Evolutionary conservation across 2,888 invertebrate genomes (phyloP), one percentile per base, ranked within the genome.

Genomic region (Subacronicta megacephala): DNA sequence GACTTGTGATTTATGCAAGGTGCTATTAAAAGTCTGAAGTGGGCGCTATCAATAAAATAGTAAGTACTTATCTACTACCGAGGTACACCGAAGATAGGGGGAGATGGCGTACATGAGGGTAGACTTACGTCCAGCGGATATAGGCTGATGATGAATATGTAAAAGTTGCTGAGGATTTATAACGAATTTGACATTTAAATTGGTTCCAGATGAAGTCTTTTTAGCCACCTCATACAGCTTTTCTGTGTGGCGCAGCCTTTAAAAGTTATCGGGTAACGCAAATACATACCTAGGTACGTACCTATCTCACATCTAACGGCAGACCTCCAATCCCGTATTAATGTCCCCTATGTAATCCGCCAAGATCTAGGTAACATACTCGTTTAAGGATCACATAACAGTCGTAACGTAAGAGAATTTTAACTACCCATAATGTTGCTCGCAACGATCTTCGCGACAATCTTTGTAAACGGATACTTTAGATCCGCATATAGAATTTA

Each of bases 331-430:
- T 55, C 44, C 33, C 16, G 37, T 60, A 60, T 52, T 54, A 62
- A 69, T 56, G 58, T 35, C 29, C 35, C 10, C 31, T 33, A 38
- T 33, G 46, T 29, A 64, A 62, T 62, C 65, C 50, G 40, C 38
- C n/a, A 38, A 53, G 43, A 58, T 66, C 65, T 62, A 65, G 41
- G 40, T 18, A 61, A 29, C 41, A 51, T 23, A n/a, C n/a, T n/a
- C n/a, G n/a, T n/a, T n/a, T n/a, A 52, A 56, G 58, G 60, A 59
- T 74, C 60, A 44, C 38, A 43, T 68, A 62, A 62, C 62, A 51
- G 40, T 26, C 44, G 31, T 50, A 41, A 35, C 44, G 31, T 50
- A 41, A 35, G 38, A 31, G 15, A 49, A 56, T 56, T 43, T 20
- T 41, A 60, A 56, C 47, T 41, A 37, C 26, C 46, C 26, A 67